Evolutionary conservation across 2,888 invertebrate species (phyloP).

Genomic region (Pristionchus fissidentatus): DNA sequence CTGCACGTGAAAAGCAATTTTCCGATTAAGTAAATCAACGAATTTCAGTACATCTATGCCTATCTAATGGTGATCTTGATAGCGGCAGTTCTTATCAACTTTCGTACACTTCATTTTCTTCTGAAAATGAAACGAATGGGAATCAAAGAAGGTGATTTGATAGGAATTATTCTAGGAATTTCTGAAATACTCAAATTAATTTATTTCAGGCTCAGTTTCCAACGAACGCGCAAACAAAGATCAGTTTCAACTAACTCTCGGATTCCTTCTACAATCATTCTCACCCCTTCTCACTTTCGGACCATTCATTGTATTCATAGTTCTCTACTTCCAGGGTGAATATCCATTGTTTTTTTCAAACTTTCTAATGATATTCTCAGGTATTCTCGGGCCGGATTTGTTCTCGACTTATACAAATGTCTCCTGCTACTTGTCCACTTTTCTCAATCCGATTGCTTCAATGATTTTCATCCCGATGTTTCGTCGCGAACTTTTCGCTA

Average conservation of each 20-base stretch:
- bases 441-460: slow-evolving; percentile 7
- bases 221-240: not conserved
- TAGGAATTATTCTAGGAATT: not conserved
- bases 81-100: slow-evolving; percentile 24
- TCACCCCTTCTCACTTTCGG: not conserved
- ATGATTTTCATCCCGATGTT: slow-evolving; percentile 18
- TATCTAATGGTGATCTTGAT: slow-evolving; percentile 17
- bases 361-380: not conserved
- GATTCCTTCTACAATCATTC: not conserved
- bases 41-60: not conserved
- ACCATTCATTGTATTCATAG: not conserved
- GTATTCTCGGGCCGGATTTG: slow-evolving; percentile 12
- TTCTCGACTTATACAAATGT: slow-evolving; percentile 23
- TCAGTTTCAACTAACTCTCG: not conserved
- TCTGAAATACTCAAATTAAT: not conserved
- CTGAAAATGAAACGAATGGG: not conserved
- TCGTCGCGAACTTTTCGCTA: slow-evolving; percentile 1
- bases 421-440: not conserved
- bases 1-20: not conserved
- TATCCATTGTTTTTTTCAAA: not conserved
- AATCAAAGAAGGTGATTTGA: not conserved
- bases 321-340: not conserved
- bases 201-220: not conserved
- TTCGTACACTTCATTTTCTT: not conserved
- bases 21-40: not conserved